A percentile compares a stretch with the other conserved stretches of the same genome.
These are phyloP conservation scores for Halocynthia aurantium DNA, from an alignment of 23 tunicate genomes.

Conservation along the genomic window DNA sequence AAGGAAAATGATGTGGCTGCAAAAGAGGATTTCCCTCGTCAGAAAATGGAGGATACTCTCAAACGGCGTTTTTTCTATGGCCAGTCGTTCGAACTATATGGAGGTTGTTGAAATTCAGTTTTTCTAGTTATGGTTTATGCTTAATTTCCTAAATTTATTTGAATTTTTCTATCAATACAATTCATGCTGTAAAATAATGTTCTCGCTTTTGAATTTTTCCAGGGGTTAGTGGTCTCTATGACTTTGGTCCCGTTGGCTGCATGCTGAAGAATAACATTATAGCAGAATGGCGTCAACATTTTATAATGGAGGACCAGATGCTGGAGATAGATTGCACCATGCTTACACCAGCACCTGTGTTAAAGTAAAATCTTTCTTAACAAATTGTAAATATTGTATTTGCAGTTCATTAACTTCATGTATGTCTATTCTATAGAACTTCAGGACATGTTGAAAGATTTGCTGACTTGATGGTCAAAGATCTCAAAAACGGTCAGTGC, in stretches of 20 bases:
- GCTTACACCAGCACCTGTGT: conserved; percentile 84
- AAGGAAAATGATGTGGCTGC: conserved; percentile 91
- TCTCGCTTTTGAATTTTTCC: not conserved
- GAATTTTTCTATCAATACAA: not conserved
- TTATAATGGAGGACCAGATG: conserved; percentile 83
- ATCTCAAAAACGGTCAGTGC: conserved; percentile 82
- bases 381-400: not conserved
- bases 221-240: conserved; percentile 92
- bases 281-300: conserved; percentile 81
- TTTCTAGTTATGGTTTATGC: not conserved
- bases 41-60: conserved; percentile 56
- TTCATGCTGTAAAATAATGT: not conserved
- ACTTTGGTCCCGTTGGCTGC: conserved; percentile 99
- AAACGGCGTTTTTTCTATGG: conserved; percentile 82
- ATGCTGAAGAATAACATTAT: conserved; percentile 94
- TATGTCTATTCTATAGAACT: conserved; percentile 10
- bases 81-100: conserved; percentile 87
- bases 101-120: conserved; percentile 28
- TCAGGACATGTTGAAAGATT: conserved; percentile 98
- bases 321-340: conserved; percentile 93
- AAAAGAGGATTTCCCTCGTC: conserved; percentile 78
- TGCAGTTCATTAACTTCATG: not conserved
- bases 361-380: conserved; percentile 15
- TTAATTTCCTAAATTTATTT: not conserved
- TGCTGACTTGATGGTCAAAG: conserved; percentile 99